These are phyloP conservation scores for Ptychadena robeensis DNA, from an alignment of 2,797 vertebrate genomes.

Conservation along the genomic window DNA sequence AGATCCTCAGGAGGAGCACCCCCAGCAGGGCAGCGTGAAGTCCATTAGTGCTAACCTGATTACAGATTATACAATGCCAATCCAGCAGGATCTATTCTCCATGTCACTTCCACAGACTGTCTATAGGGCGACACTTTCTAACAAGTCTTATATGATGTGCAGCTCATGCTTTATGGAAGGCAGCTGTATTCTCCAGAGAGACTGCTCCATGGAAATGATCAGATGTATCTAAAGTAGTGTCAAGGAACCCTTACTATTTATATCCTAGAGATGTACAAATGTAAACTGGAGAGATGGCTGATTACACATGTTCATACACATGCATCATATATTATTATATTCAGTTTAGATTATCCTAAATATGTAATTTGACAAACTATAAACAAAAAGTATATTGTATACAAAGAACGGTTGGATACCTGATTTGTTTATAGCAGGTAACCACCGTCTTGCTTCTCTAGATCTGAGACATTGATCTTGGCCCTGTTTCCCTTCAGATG, in stretches of 20 bases:
- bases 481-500: too few species aligned
- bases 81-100: background rate
- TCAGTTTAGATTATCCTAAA: too few species aligned
- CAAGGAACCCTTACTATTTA: conserved; percentile 33
- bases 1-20: too few species aligned
- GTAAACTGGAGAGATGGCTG: background rate
- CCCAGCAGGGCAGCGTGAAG: background rate
- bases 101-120: background rate
- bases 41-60: too few species aligned
- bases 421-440: too few species aligned
- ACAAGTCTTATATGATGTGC: background rate
- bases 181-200: conserved; percentile 8
- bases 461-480: too few species aligned
- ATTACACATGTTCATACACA: background rate
- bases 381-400: too few species aligned
- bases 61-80: background rate
- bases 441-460: too few species aligned
- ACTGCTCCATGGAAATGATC: conserved; percentile 17
- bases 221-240: conserved; percentile 30
- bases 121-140: background rate
- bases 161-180: conserved; percentile 6
- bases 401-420: too few species aligned
- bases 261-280: conserved; percentile 14
- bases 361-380: too few species aligned
- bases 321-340: too few species aligned